A percentile compares a stretch with the other conserved stretches of the same genome.
Conservation (phyloP, 2,113 vertebrate genomes). For the Mungos mungo region DNA sequence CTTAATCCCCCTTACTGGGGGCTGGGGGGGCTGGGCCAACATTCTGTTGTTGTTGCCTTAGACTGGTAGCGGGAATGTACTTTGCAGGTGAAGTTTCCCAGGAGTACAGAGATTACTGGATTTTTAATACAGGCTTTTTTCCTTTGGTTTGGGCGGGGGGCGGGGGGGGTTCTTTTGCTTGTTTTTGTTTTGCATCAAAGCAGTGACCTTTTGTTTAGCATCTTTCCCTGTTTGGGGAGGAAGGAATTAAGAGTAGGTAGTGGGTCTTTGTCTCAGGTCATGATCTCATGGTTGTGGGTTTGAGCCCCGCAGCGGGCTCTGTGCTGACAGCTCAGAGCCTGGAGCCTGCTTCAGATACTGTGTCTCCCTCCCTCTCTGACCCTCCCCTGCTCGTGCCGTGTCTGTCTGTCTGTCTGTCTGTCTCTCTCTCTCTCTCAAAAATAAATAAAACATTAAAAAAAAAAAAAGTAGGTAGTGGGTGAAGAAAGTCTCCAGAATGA, state of each 20-base stretch:
- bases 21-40: not conserved
- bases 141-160: not conserved
- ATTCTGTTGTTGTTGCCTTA: not conserved
- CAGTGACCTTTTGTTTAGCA: not conserved
- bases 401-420: too few species aligned
- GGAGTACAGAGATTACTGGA: not conserved
- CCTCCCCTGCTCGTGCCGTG: too few species aligned
- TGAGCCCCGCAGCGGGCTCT: too few species aligned
- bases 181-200: not conserved
- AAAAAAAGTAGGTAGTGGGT: not conserved
- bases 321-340: too few species aligned
- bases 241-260: not conserved
- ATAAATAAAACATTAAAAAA: too few species aligned
- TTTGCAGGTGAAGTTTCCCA: not conserved
- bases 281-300: too few species aligned
- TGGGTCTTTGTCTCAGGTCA: too few species aligned
- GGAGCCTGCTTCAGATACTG: too few species aligned
- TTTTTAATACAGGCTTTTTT: not conserved
- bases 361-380: too few species aligned
- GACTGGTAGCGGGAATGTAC: too few species aligned
- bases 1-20: rapidly evolving
- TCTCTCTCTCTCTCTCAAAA: too few species aligned
- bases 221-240: not conserved
- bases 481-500: not conserved
- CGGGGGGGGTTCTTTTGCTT: not conserved